Evolutionary conservation across 2,797 vertebrate species (phyloP), one percentile per base, ranked within the genome.

Genomic region (Galaxias olidus): DNA sequence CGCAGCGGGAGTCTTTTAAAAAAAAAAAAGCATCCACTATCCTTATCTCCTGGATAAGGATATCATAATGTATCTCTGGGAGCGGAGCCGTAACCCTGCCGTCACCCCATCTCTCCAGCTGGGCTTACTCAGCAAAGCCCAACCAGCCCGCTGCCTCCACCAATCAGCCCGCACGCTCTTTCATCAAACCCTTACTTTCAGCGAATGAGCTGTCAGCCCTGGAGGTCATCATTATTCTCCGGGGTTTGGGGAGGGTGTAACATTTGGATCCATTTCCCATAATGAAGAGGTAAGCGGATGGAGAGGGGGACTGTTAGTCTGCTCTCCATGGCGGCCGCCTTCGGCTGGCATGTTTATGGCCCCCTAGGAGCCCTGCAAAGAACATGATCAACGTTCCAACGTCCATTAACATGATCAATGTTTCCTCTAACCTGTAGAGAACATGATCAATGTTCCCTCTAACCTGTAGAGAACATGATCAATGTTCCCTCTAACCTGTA

Each of bases 241-340:
- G 49, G 44, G 18, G 40, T 57, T n/a, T 14, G 30, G 30, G 12
- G 10, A 15, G 44, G 60, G 49, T 47, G 17, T 51, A 75, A 55
- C 55, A 53, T 78, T 79, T 53, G 60, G 47, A 54, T 49, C 53
- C 8, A 6, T 43, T 55, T 73, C 79, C 13, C 82, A 71, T 79
- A 63, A 72, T 78, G 70, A 8, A 76, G 30, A 66, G 30, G 57
- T 50, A 49, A 68, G 43, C 43, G 58, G 59, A 49, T 42, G 41
- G 60, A 52, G 57, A 11, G 47, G 13, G 47, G 10, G 9, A 58
- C 30, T 30, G 30, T 67, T 70, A n/a, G 68, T 48, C 57, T 61
- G 14, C 30, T 30, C 30, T 30, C 30, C 30, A 30, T 3, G 30
- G 30, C 6, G 53, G 55, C 15, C 1, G 3, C 48, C 59, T 52